These are phyloP conservation scores for Drosophila kuntzei DNA, from an alignment of 2,888 invertebrate species.

Conservation along the genomic window DNA sequence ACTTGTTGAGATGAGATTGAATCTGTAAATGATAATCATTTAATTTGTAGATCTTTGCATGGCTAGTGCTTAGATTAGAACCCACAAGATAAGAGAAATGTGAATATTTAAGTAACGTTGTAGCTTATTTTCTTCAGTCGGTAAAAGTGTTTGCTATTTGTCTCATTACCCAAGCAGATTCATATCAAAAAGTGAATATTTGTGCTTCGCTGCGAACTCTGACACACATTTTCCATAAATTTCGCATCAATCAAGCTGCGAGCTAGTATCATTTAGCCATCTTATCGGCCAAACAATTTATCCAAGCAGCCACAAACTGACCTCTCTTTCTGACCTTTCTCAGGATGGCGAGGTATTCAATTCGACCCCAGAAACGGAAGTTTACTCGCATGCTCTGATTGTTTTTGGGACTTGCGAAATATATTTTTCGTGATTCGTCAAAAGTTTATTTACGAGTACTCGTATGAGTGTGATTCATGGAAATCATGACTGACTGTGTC, in stretches of 20 bases:
- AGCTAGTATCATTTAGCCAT: slow-evolving; percentile 9
- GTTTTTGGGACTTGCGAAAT: slow-evolving; percentile 27
- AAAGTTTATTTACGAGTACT: slow-evolving; percentile 29
- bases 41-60: background rate
- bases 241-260: slow-evolving; percentile 47
- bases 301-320: slow-evolving; percentile 18
- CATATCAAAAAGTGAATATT: slow-evolving; percentile 43
- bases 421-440: slow-evolving; percentile 46
- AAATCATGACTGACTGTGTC: slow-evolving; percentile 33
- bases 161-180: slow-evolving; percentile 7
- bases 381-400: slow-evolving; percentile 43
- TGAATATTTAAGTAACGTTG: background rate
- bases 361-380: slow-evolving; percentile 10
- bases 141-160: slow-evolving; percentile 21
- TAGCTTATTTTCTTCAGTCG: background rate
- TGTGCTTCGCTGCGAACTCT: slow-evolving; percentile 26
- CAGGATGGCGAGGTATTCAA: background rate
- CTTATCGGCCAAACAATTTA: background rate
- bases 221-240: slow-evolving; percentile 38
- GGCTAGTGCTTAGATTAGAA: background rate
- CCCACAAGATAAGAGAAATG: background rate
- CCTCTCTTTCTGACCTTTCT: slow-evolving; percentile 3
- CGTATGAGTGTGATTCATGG: slow-evolving; percentile 57
- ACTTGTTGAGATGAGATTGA: background rate
- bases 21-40: background rate